Percentiles rank a stretch among this genome's conserved stretches.
These are phyloP conservation scores for Hyles lineata DNA, from an alignment of 2,888 invertebrate species.

Conservation along the genomic window DNA sequence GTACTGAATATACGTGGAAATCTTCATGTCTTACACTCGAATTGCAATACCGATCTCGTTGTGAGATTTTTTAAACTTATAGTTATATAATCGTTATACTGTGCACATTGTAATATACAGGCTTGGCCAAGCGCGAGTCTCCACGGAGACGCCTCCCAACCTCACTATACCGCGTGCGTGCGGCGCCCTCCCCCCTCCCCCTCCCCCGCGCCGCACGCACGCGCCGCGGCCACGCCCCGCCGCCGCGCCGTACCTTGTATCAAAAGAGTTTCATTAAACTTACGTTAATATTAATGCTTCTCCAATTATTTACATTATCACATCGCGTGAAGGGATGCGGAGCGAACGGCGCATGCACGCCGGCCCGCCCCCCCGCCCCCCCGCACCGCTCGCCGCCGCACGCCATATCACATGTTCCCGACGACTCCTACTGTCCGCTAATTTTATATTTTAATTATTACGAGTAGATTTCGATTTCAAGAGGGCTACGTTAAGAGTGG, in stretches of 20 bases:
- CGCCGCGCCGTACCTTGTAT: conserved; percentile 57
- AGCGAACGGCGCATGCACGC: conserved; percentile 47
- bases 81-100: not conserved
- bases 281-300: conserved; percentile 50
- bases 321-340: conserved; percentile 61
- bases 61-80: not conserved
- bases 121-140: not conserved
- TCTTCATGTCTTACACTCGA: too few species aligned
- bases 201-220: not conserved
- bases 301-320: conserved; percentile 73
- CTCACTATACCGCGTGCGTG: not conserved
- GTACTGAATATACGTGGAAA: too few species aligned
- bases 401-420: not conserved
- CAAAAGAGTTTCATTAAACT: conserved; percentile 66
- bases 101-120: not conserved
- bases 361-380: conserved; percentile 27
- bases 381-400: not conserved
- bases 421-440: not conserved
- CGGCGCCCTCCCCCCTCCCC: not conserved
- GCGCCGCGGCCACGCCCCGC: not conserved
- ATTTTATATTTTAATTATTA: not conserved
- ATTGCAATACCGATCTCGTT: too few species aligned
- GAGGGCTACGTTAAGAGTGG: not conserved
- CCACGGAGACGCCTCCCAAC: not conserved
- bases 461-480: not conserved